Conservation (phyloP, 2,888 invertebrate species). For the Gasteruption jaculator region DNA sequence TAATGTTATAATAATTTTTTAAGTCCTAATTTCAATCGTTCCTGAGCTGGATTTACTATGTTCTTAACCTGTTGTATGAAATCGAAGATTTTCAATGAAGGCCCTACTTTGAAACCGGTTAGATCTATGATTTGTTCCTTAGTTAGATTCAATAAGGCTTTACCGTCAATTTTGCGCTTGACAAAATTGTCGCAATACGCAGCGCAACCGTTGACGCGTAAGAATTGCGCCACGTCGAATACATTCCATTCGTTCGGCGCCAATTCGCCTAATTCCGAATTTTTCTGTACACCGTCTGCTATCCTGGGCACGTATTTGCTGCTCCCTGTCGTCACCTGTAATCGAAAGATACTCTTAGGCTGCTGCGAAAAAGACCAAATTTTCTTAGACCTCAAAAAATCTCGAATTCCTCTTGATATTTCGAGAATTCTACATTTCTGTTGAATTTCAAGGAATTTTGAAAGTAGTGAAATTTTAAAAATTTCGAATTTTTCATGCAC, state of each 20-base stretch:
- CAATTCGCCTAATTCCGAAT: slow-evolving; percentile 56
- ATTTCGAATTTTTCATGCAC: no score
- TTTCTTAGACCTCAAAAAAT: no score
- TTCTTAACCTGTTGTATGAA: slow-evolving; percentile 87
- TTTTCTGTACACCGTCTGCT: slow-evolving; percentile 53
- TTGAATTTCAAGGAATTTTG: no score
- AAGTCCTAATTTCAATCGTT: slow-evolving; percentile 62
- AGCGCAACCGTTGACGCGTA: slow-evolving; percentile 78
- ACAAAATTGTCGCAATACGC: slow-evolving; percentile 60
- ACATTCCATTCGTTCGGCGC: slow-evolving; percentile 74
- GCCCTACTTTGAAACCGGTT: slow-evolving; percentile 91
- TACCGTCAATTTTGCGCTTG: slow-evolving; percentile 71
- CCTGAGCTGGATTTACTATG: slow-evolving; percentile 73
- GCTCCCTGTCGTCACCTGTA: slow-evolving; percentile 53
- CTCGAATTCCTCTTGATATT: no score
- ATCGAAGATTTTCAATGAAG: slow-evolving; percentile 89
- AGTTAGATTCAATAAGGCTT: slow-evolving; percentile 71
- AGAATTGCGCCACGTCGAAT: slow-evolving; percentile 83
- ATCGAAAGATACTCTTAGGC: slow-evolving; percentile 9
- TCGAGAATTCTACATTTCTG: no score
- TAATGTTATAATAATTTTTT: slow-evolving; percentile 62
- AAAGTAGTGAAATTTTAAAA: no score
- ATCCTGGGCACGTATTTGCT: slow-evolving; percentile 58
- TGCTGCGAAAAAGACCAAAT: neutral
- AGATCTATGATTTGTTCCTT: slow-evolving; percentile 88